Evolutionary conservation across 1,140 invertebrate genomes (phyloP), one percentile per base, ranked within the genome.

Genomic region (Dendroctonus ponderosae): DNA sequence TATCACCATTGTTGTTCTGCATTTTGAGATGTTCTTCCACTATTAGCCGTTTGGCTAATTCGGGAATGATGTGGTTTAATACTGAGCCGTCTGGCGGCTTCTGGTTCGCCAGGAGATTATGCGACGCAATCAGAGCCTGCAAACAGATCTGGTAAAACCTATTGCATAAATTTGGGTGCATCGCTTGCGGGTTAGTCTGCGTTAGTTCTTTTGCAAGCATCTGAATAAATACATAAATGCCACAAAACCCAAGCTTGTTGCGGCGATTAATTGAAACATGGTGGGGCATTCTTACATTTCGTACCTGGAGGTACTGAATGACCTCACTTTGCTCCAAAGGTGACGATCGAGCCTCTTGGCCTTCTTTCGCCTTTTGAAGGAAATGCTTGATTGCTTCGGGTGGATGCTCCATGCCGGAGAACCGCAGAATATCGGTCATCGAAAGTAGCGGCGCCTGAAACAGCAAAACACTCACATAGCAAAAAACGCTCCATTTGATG

Each of bases 361-460:
- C 77, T 68, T 82, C 78, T 70, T 80, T 80, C 63, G 62, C 65
- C 71, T 74, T 75, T 71, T 84, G 83, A 14, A 88, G 74, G 60
- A 88, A 73, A 38, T 79, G 79, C 71, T 85, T 82, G 9, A 88
- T 77, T 41, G 85, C 85, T 66, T 88, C 86, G 6, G 82, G 66
- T 8, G 82, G 68, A 72, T 80, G 78, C 62, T 85, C 83, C 61
- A 84, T 75, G 15, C 80, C 80, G 0, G 84, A 84, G 67, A 86
- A 83, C 64, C 85, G 80, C 44, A 87, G 77, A 50, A 87, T 80
- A 71, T 87, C 86, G 62, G 85, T 84, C 70, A 86, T 79, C 8
- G 84, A 83, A 15, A 86, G 76, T 64, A 85, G 69, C 8, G 72
- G 72, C 39, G 61, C 68, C 63, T 68, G 26, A 67, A 60, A 65